Conservation (phyloP, 2,888 invertebrate species). For the Nymphalis urticae region DNA sequence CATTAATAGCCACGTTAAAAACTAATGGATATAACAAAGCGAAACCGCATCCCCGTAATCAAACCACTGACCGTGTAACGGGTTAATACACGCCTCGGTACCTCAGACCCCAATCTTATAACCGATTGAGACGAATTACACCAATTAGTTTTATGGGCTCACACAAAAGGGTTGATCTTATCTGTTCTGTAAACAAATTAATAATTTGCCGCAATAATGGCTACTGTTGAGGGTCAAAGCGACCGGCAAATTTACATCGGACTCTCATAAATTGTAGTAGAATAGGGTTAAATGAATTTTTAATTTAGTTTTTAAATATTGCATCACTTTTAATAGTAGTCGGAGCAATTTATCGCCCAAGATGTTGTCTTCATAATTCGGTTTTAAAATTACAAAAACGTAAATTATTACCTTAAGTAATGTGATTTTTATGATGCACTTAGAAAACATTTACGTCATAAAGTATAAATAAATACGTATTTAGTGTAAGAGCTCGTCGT, state of each 20-base stretch:
- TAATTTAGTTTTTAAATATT: slow-evolving; percentile 32
- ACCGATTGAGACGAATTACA: slow-evolving; percentile 68
- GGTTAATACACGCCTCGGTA: slow-evolving; percentile 44
- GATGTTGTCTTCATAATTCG: slow-evolving; percentile 1
- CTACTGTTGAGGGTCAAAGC: slow-evolving; percentile 46
- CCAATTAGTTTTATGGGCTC: slow-evolving; percentile 67
- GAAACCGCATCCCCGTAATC: slow-evolving; percentile 32
- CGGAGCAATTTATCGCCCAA: slow-evolving; percentile 19
- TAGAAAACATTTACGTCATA: background rate
- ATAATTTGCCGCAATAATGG: slow-evolving; percentile 49
- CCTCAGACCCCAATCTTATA: slow-evolving; percentile 30
- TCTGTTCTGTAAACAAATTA: slow-evolving; percentile 65
- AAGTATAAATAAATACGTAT: background rate
- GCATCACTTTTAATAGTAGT: slow-evolving; percentile 7
- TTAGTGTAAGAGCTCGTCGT: background rate
- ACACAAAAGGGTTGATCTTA: slow-evolving; percentile 57
- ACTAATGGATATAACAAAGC: slow-evolving; percentile 2
- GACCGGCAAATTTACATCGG: slow-evolving; percentile 52
- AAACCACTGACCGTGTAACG: slow-evolving; percentile 49
- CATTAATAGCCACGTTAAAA: slow-evolving; percentile 4
- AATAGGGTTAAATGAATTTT: slow-evolving; percentile 45
- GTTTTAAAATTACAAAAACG: background rate
- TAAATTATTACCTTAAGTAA: slow-evolving; percentile 1
- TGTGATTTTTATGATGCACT: slow-evolving; percentile 4
- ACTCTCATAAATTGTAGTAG: slow-evolving; percentile 45